phyloP scores from a whole-genome alignment of 2,113 vertebrate genomes.

The Empidonax traillii region DNA sequence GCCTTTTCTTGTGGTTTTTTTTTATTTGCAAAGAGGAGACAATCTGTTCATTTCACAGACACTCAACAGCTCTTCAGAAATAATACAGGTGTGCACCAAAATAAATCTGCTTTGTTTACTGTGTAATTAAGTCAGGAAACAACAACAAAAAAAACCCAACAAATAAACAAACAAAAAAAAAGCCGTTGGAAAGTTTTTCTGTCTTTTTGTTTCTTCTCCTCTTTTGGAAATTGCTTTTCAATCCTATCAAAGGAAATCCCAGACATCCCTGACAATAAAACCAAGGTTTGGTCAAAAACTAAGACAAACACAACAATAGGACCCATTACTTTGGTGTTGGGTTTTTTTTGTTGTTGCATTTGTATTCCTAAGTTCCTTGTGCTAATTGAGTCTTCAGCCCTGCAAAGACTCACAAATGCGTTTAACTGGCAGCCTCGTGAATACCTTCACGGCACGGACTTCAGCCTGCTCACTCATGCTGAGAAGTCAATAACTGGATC shows the following conservation, averaged over 20 bases:
- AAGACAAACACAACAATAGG: not conserved
- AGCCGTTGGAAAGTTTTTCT: not conserved
- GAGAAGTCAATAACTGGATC: not conserved
- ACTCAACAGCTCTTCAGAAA: slow-evolving; percentile 10
- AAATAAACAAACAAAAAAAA: not conserved
- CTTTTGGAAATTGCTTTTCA: not conserved
- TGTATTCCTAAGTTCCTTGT: not conserved
- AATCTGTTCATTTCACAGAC: slow-evolving; percentile 36
- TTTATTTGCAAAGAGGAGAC: not conserved
- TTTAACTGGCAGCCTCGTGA: not conserved
- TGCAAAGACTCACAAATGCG: not conserved
- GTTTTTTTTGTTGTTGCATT: not conserved
- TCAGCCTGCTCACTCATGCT: not conserved
- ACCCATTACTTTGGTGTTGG: not conserved
- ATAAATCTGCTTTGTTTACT: slow-evolving; percentile 57
- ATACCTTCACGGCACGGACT: not conserved
- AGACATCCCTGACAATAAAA: not conserved
- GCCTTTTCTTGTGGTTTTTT: not conserved
- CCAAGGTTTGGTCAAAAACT: not conserved
- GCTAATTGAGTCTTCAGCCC: not conserved
- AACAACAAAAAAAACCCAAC: not conserved
- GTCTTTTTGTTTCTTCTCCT: not conserved
- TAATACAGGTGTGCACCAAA: slow-evolving; percentile 22
- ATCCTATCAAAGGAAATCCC: not conserved
- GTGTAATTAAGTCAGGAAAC: not conserved